Evolutionary conservation across 2,113 vertebrate genomes (phyloP), one percentile per base, ranked within the genome.

Genomic region (Sander vitreus): DNA sequence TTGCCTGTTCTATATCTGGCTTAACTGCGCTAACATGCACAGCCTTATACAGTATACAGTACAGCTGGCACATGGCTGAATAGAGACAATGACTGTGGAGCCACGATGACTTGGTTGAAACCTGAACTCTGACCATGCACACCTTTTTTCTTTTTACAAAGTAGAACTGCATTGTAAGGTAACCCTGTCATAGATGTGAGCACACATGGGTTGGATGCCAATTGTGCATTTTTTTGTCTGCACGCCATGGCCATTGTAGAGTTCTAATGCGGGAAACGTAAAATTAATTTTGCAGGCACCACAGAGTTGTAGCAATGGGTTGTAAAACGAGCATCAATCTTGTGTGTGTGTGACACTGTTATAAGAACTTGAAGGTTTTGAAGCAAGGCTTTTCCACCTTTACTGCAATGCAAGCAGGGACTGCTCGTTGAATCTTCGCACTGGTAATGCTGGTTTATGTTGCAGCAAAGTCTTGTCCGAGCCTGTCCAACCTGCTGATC

Each of bases 401-500:
- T 43, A 27, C 33, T 50, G 45, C 23, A 33, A 18, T 14, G 30
- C 16, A 39, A n/a, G 7, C 9, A 59, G 1, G 12, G n/a, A 27
- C 63, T 75, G n/a, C 18, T 72, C 8, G 15, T 51, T 80, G 23
- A 70, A 13, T 33, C 8, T 45, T 65, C 67, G 51, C 45, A 3
- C 73, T 45, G 19, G 25, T 16, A 33, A 10, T 53, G 54, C 70
- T 59, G 23, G 43, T 15, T 65, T 67, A 45, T 81, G 72, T 76
- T 65, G 82, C 36, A 62, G n/a, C 62, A 45, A 4, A 60, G 53
- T 19, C 81, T 0, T 87, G 85, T 84, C 48, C 16, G 47, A 89
- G 73, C 92, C 76, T 77, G 92, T 86, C 36, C 4, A 83, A 93
- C 93, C 80, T 90, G 93, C 64, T 78, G 23, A 50, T 83, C 86